A percentile compares a stretch with the other conserved stretches of the same genome.
These are phyloP conservation scores for Bugula neritina DNA, from an alignment of 2,888 invertebrate genomes.

Conservation along the genomic window DNA sequence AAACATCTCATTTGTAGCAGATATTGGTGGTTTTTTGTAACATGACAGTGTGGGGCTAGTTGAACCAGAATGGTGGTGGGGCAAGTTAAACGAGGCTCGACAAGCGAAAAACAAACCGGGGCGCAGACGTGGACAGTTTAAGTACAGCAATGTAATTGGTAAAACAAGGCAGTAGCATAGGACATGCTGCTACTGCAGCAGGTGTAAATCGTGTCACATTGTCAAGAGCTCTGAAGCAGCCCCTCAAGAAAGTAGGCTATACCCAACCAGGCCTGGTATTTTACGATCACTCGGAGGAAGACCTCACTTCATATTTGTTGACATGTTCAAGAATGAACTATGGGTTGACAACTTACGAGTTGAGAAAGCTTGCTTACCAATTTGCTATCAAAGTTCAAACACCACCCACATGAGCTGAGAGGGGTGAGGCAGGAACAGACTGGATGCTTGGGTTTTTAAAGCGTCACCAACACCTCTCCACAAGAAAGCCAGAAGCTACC, in stretches of 20 bases:
- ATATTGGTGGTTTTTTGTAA: too few relatives aligned
- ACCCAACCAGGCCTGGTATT: not conserved
- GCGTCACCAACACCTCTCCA: not conserved
- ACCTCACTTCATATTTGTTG: not conserved
- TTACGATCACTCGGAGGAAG: not conserved
- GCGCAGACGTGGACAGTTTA: not conserved
- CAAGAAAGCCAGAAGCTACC: not conserved
- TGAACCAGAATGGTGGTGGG: too few relatives aligned
- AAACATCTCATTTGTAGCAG: too few relatives aligned
- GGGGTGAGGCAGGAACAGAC: not conserved
- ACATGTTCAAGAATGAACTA: not conserved
- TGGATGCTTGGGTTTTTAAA: not conserved
- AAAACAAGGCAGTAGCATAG: not conserved
- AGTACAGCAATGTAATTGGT: not conserved
- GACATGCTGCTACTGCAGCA: not conserved
- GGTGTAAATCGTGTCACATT: not conserved
- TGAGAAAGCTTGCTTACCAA: not conserved
- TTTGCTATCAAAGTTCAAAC: not conserved
- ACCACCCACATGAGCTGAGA: not conserved
- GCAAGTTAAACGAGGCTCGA: too few relatives aligned
- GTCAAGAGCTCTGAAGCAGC: not conserved
- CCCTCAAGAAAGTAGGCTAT: not conserved
- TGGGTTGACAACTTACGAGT: not conserved
- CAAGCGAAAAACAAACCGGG: not conserved
- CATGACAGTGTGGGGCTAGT: too few relatives aligned